These are phyloP conservation scores for Acrossocheilus fasciatus DNA, from an alignment of 2,797 vertebrate genomes.

Conservation along the genomic window DNA sequence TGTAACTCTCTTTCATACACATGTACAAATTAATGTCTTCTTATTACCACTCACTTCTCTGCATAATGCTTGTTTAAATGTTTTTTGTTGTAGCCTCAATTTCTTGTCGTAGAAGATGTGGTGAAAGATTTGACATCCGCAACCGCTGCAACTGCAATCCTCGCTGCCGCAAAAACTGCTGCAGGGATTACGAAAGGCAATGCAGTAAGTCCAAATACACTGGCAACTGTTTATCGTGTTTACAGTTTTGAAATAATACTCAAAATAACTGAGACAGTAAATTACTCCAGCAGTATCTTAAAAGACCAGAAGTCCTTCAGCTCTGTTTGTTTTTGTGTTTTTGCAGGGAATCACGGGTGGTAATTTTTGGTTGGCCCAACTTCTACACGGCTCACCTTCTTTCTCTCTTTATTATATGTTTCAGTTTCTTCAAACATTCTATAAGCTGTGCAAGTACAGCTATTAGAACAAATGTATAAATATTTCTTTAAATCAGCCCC, in stretches of 20 bases:
- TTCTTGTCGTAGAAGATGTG: constrained; percentile 20
- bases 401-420: neutral
- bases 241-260: neutral
- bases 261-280: neutral
- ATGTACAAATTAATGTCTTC: neutral
- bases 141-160: constrained; percentile 38
- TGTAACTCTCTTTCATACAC: constrained; percentile 15
- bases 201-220: constrained; percentile 22
- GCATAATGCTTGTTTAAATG: constrained; percentile 79
- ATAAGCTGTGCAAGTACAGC: neutral
- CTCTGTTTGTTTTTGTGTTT: constrained; percentile 12
- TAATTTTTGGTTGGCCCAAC: neutral
- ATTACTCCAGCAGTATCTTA: neutral
- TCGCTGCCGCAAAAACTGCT: constrained; percentile 12
- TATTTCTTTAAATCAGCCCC: neutral
- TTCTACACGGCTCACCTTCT: neutral
- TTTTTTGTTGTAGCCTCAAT: constrained; percentile 19
- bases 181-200: constrained; percentile 6
- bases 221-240: neutral
- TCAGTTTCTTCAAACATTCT: neutral
- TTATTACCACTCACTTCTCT: neutral
- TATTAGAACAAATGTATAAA: neutral
- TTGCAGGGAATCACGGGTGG: neutral
- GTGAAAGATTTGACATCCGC: constrained; percentile 23
- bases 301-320: neutral